Percentiles rank a stretch among this genome's conserved stretches.
These are phyloP conservation scores for Troides oblongomaculatus DNA, from an alignment of 2,888 invertebrate genomes.

Conservation along the genomic window DNA sequence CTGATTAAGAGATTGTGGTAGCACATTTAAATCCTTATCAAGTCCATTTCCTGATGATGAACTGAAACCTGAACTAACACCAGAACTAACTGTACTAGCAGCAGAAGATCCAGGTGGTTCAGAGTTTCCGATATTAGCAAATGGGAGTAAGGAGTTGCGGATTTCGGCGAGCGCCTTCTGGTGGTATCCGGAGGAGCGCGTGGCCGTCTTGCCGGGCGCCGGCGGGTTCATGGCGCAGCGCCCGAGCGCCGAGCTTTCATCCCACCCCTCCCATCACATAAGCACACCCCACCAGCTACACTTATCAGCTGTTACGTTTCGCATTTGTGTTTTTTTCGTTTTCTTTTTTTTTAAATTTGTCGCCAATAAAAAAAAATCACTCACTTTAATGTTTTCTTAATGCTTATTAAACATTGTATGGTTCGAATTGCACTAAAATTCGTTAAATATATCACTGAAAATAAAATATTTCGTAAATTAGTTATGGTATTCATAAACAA, in stretches of 20 bases:
- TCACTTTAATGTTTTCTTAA: conserved; percentile 19
- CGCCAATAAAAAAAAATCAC: conserved; percentile 12
- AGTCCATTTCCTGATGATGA: conserved; percentile 79
- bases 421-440: conserved; percentile 7
- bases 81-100: conserved; percentile 85
- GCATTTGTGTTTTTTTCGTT: conserved; percentile 37
- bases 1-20: conserved; percentile 83
- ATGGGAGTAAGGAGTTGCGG: conserved; percentile 89
- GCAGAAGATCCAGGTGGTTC: conserved; percentile 86
- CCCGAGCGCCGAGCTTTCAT: conserved; percentile 78
- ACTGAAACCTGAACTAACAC: conserved; percentile 81
- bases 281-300: conserved; percentile 55
- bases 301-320: conserved; percentile 53
- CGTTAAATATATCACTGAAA: conserved; percentile 22
- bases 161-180: conserved; percentile 93
- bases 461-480: conserved; percentile 12
- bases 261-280: conserved; percentile 77
- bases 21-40: conserved; percentile 83
- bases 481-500: neutral
- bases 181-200: conserved; percentile 89
- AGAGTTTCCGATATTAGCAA: conserved; percentile 83
- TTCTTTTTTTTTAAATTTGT: conserved; percentile 5
- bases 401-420: conserved; percentile 18
- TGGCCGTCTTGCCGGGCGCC: conserved; percentile 82
- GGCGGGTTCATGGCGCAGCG: conserved; percentile 82